phyloP scores from a whole-genome alignment of 2,888 invertebrate genomes.

The Plebejus argus region DNA sequence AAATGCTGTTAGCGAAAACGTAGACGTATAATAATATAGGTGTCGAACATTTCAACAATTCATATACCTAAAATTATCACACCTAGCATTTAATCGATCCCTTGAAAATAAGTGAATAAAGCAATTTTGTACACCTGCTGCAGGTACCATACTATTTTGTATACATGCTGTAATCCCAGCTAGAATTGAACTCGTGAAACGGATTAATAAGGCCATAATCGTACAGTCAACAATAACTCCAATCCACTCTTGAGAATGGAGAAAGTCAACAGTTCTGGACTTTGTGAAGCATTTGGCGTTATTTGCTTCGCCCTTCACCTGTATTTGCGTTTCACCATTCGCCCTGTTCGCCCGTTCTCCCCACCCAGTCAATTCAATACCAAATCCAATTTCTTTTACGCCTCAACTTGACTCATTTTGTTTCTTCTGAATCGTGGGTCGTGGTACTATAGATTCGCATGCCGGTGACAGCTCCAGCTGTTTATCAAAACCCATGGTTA shows the following conservation, averaged over 20 bases:
- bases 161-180: not conserved
- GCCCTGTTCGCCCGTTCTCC: conserved; percentile 39
- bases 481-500: conserved; percentile 30
- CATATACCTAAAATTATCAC: not conserved
- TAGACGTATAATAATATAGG: not conserved
- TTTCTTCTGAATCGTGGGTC: conserved; percentile 59
- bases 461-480: conserved; percentile 42
- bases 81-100: not conserved
- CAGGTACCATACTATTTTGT: not conserved
- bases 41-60: not conserved
- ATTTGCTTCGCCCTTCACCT: conserved; percentile 55
- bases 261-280: conserved; percentile 41
- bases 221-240: conserved; percentile 31
- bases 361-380: conserved; percentile 64
- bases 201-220: conserved; percentile 23
- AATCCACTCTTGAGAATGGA: conserved; percentile 36
- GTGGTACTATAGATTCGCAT: conserved; percentile 60
- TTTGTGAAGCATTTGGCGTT: conserved; percentile 53
- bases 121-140: not conserved
- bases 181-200: not conserved
- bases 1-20: not conserved
- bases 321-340: conserved; percentile 49
- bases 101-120: not conserved
- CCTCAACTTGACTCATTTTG: conserved; percentile 69
- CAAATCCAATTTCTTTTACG: conserved; percentile 72